A percentile compares a stretch with the other conserved stretches of the same genome.
phyloP scores from a whole-genome alignment of 2,113 vertebrate species.

The Tetrax tetrax region DNA sequence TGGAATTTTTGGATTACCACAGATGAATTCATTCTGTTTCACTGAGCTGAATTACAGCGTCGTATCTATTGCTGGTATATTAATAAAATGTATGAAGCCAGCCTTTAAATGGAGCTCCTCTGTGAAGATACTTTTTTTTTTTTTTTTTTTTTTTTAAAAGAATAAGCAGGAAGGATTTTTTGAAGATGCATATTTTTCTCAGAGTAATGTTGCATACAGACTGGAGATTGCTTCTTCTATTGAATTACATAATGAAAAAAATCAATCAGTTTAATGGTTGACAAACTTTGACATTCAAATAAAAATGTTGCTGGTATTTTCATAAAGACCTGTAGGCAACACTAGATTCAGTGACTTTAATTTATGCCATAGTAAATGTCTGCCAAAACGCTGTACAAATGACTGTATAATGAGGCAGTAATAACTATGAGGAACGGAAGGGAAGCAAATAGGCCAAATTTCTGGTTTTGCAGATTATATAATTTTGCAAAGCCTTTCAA shows the following conservation, averaged over 20 bases:
- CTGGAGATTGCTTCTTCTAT: constrained; percentile 71
- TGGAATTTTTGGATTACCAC: neutral
- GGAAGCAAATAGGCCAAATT: constrained; percentile 30
- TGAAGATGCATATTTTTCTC: constrained; percentile 37
- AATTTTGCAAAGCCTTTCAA: constrained; percentile 31
- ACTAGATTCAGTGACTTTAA: constrained; percentile 71
- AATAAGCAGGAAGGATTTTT: constrained; percentile 63
- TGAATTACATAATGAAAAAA: constrained; percentile 79
- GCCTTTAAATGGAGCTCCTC: constrained; percentile 30
- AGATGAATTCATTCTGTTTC: constrained; percentile 22
- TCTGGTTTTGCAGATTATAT: constrained; percentile 51
- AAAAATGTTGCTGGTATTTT: constrained; percentile 77
- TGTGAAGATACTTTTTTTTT: neutral
- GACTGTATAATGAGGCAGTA: constrained; percentile 74
- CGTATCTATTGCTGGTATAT: neutral
- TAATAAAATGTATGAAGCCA: constrained; percentile 45
- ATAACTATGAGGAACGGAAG: constrained; percentile 50
- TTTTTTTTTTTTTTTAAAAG: neutral
- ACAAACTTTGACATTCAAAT: constrained; percentile 80
- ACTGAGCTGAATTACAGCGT: constrained; percentile 33
- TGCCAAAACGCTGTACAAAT: constrained; percentile 73
- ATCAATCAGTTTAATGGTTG: constrained; percentile 80
- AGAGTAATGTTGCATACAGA: constrained; percentile 68
- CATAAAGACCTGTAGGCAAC: constrained; percentile 77
- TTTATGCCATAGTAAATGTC: constrained; percentile 75